phyloP scores from a whole-genome alignment of 2,888 invertebrate species.

The Scotopteryx bipunctaria region DNA sequence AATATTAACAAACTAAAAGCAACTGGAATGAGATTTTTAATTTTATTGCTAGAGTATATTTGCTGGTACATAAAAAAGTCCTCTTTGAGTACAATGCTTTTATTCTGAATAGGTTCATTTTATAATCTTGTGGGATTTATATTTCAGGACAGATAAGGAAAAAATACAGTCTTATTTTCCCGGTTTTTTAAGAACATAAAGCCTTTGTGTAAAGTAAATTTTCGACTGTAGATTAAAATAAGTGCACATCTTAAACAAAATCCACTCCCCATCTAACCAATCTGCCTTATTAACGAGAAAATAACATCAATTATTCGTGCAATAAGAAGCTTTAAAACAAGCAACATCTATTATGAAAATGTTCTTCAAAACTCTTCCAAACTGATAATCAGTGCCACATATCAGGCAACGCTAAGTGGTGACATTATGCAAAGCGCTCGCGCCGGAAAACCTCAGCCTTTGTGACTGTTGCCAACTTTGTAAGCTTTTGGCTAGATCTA shows the following conservation, averaged over 20 bases:
- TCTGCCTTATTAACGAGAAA: conserved; percentile 12
- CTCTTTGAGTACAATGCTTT: not conserved
- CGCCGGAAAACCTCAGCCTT: conserved; percentile 10
- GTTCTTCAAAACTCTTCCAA: conserved; percentile 24
- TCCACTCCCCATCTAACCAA: conserved; percentile 6
- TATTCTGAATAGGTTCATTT: not conserved
- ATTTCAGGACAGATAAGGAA: not conserved
- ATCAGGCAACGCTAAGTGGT: conserved; percentile 55
- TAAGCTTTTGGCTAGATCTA: conserved; percentile 6
- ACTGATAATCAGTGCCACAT: conserved; percentile 56
- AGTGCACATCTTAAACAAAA: too few species aligned
- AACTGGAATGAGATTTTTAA: conserved; percentile 14
- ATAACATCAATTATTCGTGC: conserved; percentile 20
- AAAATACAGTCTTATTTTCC: not conserved
- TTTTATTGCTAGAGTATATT: conserved; percentile 9
- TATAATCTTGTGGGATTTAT: not conserved
- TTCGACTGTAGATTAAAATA: too few species aligned
- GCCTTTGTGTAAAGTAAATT: too few species aligned
- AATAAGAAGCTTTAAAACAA: conserved; percentile 20
- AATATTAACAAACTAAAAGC: conserved; percentile 12
- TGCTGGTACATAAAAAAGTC: not conserved
- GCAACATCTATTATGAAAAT: conserved; percentile 25
- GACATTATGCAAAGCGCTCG: conserved; percentile 60
- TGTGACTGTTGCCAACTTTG: conserved; percentile 9
- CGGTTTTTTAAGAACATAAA: too few species aligned